phyloP scores from a whole-genome alignment of 2,113 vertebrate species.

The Peromyscus maniculatus region DNA sequence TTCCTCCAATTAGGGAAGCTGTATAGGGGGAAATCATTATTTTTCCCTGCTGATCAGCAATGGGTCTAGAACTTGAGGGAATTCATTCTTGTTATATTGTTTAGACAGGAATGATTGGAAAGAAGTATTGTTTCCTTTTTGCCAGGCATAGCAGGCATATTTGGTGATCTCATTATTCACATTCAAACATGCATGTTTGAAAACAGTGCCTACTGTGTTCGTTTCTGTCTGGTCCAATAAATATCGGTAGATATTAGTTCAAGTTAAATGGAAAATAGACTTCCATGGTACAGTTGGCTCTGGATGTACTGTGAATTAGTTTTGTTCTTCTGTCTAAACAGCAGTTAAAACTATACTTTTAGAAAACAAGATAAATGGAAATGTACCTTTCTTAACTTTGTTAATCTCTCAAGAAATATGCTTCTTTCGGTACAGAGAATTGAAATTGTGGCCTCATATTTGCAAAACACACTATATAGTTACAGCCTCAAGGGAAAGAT shows the following conservation, averaged over 20 bases:
- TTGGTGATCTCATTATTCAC: neutral
- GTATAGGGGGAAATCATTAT: neutral
- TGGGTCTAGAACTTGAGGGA: neutral
- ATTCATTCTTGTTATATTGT: neutral
- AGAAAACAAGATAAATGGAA: slow-evolving; percentile 44
- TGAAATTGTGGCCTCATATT: neutral
- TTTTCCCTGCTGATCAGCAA: slow-evolving; percentile 12
- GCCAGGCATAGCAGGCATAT: neutral
- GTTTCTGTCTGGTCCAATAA: neutral
- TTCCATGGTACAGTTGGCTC: neutral
- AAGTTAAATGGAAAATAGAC: slow-evolving; percentile 21
- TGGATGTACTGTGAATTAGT: neutral
- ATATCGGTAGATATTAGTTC: slow-evolving; percentile 64
- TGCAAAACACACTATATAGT: neutral
- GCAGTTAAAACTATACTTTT: slow-evolving; percentile 33
- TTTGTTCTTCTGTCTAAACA: slow-evolving; percentile 48
- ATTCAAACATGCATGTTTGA: slow-evolving; percentile 14
- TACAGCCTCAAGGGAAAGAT: neutral
- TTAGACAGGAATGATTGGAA: slow-evolving; percentile 35
- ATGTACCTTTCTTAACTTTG: neutral
- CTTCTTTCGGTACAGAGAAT: neutral
- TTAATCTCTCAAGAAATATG: slow-evolving; percentile 2
- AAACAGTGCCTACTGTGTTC: slow-evolving; percentile 19
- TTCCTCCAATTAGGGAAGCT: neutral
- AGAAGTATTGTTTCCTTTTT: slow-evolving; percentile 53